Conservation (phyloP, 2,888 invertebrate genomes). For the Leucoptera coffeella region DNA sequence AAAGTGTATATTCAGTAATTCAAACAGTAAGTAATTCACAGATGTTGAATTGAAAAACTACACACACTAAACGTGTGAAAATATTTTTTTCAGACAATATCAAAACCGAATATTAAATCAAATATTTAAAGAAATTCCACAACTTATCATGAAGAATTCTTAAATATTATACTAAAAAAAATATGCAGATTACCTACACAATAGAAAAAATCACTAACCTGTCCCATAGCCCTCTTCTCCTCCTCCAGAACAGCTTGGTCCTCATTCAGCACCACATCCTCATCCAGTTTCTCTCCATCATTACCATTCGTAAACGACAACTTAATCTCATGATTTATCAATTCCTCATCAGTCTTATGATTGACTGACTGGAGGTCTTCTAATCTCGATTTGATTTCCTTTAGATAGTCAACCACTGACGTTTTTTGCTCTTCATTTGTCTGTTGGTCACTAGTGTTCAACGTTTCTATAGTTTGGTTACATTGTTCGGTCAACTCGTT, state of each 20-base stretch:
- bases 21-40: too few relatives aligned
- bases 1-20: too few relatives aligned
- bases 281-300: slow-evolving; percentile 23
- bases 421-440: slow-evolving; percentile 23
- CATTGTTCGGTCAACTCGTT: slow-evolving; percentile 55
- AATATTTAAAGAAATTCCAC: too few relatives aligned
- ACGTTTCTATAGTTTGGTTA: slow-evolving; percentile 48
- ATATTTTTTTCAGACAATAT: too few relatives aligned
- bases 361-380: slow-evolving; percentile 50
- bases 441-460: slow-evolving; percentile 37
- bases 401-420: slow-evolving; percentile 39
- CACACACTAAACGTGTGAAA: too few relatives aligned
- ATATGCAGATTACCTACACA: too few relatives aligned
- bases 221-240: slow-evolving; percentile 62
- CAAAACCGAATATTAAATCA: too few relatives aligned
- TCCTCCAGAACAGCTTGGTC: slow-evolving; percentile 56
- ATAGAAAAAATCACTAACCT: too few relatives aligned
- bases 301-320: slow-evolving; percentile 23
- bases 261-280: slow-evolving; percentile 24
- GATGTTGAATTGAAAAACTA: too few relatives aligned
- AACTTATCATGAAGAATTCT: too few relatives aligned
- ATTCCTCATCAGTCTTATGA: slow-evolving; percentile 46
- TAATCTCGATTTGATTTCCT: slow-evolving; percentile 17
- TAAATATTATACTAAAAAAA: too few relatives aligned
- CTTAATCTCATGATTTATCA: slow-evolving; percentile 45